Conservation (phyloP, 2,797 vertebrate species). For the Tauraco hartlaubi region DNA sequence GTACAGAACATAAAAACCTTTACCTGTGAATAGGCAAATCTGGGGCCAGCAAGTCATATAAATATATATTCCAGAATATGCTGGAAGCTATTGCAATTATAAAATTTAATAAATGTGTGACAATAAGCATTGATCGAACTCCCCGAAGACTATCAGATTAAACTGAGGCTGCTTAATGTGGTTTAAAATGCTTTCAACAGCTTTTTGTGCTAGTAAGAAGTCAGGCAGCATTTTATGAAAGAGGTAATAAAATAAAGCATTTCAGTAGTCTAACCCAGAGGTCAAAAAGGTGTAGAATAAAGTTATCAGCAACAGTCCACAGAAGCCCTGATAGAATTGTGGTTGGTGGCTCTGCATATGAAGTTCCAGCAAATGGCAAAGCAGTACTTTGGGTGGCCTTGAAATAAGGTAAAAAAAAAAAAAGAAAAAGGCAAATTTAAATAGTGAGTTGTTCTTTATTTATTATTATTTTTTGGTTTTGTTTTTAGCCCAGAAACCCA, state of each 20-base stretch:
- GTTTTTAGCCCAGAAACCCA: background rate
- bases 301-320: background rate
- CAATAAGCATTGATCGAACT: background rate
- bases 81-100: background rate
- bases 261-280: background rate
- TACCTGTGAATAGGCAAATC: background rate
- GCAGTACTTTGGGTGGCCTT: background rate
- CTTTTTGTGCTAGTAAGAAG: background rate
- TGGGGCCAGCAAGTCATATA: background rate
- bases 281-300: background rate
- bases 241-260: background rate
- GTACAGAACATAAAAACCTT: background rate
- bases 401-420: background rate
- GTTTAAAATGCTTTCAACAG: constrained; percentile 14
- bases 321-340: background rate
- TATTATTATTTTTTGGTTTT: too few species aligned
- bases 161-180: background rate
- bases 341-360: background rate
- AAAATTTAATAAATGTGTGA: constrained; percentile 38
- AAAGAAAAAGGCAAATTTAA: background rate
- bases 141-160: constrained; percentile 1
- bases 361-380: background rate
- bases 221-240: background rate
- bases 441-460: background rate
- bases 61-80: background rate